A percentile compares a stretch with the other conserved stretches of the same genome.
These are phyloP conservation scores for Drosophila percnosoma DNA, from an alignment of 2,888 invertebrate species.

Conservation along the genomic window DNA sequence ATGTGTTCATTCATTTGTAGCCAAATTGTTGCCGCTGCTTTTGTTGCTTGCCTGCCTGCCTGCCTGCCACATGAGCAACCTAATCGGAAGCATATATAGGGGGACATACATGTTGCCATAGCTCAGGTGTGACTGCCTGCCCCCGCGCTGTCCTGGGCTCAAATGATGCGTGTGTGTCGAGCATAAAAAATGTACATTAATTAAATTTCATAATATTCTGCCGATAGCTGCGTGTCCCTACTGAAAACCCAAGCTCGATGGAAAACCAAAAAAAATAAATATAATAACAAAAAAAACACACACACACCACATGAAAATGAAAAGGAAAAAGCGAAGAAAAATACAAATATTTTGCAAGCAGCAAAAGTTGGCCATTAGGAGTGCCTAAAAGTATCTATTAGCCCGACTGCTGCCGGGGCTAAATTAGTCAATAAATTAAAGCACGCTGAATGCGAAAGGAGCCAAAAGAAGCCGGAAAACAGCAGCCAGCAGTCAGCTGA, in stretches of 20 bases:
- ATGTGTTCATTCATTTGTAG: slow-evolving; percentile 72
- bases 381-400: slow-evolving; percentile 75
- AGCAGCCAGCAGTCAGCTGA: background rate
- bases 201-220: slow-evolving; percentile 56
- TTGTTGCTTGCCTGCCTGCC: background rate
- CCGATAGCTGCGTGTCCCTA: slow-evolving; percentile 35
- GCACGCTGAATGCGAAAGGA: slow-evolving; percentile 35
- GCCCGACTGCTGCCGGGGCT: slow-evolving; percentile 31
- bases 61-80: slow-evolving; percentile 19
- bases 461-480: background rate
- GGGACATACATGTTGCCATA: background rate
- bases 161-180: slow-evolving; percentile 42
- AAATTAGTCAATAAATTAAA: slow-evolving; percentile 80
- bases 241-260: slow-evolving; percentile 25
- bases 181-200: slow-evolving; percentile 70
- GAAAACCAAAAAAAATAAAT: slow-evolving; percentile 7
- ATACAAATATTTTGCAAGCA: slow-evolving; percentile 13
- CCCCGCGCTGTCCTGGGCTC: background rate
- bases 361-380: slow-evolving; percentile 60
- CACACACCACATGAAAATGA: background rate
- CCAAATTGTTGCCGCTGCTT: slow-evolving; percentile 40
- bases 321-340: background rate
- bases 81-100: slow-evolving; percentile 58
- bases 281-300: background rate
- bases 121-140: slow-evolving; percentile 32